Percentiles rank a stretch among this genome's conserved stretches.
phyloP scores from a whole-genome alignment of 2,888 invertebrate species.

The Apantesis nais region DNA sequence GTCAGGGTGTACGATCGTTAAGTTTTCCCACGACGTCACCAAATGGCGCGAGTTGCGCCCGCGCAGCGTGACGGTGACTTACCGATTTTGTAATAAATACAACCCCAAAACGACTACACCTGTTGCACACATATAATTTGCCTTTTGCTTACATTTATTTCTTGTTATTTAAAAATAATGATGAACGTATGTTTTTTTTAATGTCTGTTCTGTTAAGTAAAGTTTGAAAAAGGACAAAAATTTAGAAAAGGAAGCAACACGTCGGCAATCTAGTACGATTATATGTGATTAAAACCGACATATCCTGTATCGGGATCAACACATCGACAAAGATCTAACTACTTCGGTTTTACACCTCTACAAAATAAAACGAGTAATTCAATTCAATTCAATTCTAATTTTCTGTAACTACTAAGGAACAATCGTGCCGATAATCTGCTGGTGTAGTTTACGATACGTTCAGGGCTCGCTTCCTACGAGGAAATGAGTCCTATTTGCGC shows the following conservation, averaged over 20 bases:
- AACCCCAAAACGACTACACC: slow-evolving; percentile 68
- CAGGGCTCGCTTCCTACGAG: slow-evolving; percentile 45
- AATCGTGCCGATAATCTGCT: slow-evolving; percentile 51
- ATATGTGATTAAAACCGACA: background rate
- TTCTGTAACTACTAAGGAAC: slow-evolving; percentile 28
- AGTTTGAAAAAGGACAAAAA: no score
- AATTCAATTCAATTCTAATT: slow-evolving; percentile 40
- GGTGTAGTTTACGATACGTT: slow-evolving; percentile 24
- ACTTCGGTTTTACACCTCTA: background rate
- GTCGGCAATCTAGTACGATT: background rate
- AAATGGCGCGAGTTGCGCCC: slow-evolving; percentile 71
- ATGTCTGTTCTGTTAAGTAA: background rate
- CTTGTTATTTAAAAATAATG: slow-evolving; percentile 5
- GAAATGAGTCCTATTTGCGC: slow-evolving; percentile 48
- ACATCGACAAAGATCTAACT: slow-evolving; percentile 17
- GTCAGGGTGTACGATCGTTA: slow-evolving; percentile 68
- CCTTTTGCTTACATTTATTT: slow-evolving; percentile 27
- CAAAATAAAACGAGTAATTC: slow-evolving; percentile 18
- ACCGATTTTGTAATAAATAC: slow-evolving; percentile 78
- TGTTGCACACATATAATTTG: slow-evolving; percentile 55
- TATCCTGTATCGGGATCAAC: background rate
- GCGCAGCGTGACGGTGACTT: slow-evolving; percentile 82
- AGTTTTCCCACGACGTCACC: slow-evolving; percentile 82
- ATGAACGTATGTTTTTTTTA: background rate
- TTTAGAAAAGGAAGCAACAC: background rate